phyloP scores from a whole-genome alignment of 2,113 vertebrate genomes.

The Polyodon spathula region DNA sequence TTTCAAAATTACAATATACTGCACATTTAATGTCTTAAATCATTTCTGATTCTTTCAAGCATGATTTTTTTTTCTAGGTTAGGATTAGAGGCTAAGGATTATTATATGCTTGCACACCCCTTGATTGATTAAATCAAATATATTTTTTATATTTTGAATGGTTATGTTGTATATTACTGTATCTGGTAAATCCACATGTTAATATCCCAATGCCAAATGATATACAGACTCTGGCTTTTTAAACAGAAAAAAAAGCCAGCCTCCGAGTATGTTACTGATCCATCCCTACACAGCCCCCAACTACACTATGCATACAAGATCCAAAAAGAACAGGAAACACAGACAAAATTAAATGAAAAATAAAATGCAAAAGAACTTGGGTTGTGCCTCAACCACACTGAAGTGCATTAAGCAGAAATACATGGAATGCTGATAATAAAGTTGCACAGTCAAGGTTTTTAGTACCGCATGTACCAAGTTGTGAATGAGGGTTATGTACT shows the following conservation, averaged over 20 bases:
- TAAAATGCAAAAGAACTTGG: slow-evolving; percentile 51
- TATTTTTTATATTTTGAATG: no score
- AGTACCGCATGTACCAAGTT: slow-evolving; percentile 77
- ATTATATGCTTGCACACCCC: no score
- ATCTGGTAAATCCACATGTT: slow-evolving; percentile 72
- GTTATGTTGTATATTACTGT: slow-evolving; percentile 25
- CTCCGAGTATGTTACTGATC: slow-evolving; percentile 65
- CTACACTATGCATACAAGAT: slow-evolving; percentile 62
- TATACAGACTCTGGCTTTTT: no score
- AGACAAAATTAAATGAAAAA: slow-evolving; percentile 37
- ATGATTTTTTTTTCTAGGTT: no score
- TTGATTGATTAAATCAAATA: no score
- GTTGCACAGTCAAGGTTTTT: slow-evolving; percentile 70
- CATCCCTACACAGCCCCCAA: slow-evolving; percentile 40
- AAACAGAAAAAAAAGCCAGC: slow-evolving; percentile 26
- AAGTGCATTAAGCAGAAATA: slow-evolving; percentile 76
- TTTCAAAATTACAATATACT: no score
- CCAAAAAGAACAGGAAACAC: slow-evolving; percentile 61
- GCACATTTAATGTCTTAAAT: no score
- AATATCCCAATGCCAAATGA: slow-evolving; percentile 45
- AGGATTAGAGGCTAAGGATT: no score
- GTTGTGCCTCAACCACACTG: slow-evolving; percentile 77
- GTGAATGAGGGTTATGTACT: slow-evolving; percentile 81
- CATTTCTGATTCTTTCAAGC: no score
- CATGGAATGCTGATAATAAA: slow-evolving; percentile 67